Conservation (phyloP, 2,797 vertebrate genomes). For the Paguma larvata region DNA sequence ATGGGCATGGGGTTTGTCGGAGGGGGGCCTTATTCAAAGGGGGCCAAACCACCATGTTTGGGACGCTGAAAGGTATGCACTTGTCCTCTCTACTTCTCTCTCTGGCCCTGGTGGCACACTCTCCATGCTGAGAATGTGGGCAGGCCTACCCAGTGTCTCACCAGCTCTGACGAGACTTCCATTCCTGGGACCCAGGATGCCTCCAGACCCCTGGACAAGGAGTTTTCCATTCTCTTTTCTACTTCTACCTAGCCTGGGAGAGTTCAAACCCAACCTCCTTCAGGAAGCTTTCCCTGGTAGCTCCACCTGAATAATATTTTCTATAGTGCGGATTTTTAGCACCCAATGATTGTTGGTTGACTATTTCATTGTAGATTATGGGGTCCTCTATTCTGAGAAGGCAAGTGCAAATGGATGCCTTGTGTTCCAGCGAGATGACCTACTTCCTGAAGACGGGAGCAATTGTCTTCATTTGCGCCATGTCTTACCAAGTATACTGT, state of each 20-base stretch:
- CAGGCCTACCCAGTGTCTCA: neutral
- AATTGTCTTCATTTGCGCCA: neutral
- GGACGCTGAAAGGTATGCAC: neutral
- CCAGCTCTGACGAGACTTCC: neutral
- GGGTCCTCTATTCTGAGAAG: neutral
- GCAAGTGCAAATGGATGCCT: neutral
- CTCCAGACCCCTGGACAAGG: neutral
- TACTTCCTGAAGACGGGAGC: neutral
- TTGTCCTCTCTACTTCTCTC: neutral
- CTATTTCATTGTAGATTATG: neutral
- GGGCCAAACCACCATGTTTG: neutral
- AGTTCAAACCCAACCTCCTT: neutral
- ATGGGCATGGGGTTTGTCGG: neutral
- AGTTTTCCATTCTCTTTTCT: neutral
- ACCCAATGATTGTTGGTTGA: neutral
- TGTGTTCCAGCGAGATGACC: neutral
- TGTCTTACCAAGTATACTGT: neutral
- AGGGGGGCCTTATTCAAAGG: neutral
- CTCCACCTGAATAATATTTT: neutral
- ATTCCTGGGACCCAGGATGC: neutral
- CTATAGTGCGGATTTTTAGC: neutral
- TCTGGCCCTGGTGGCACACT: neutral
- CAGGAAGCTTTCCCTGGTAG: neutral
- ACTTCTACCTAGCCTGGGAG: neutral
- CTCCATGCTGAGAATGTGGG: neutral